Evolutionary conservation across 2,888 invertebrate species (phyloP), one percentile per base, ranked within the genome.

Genomic region (Lathronympha strigana): DNA sequence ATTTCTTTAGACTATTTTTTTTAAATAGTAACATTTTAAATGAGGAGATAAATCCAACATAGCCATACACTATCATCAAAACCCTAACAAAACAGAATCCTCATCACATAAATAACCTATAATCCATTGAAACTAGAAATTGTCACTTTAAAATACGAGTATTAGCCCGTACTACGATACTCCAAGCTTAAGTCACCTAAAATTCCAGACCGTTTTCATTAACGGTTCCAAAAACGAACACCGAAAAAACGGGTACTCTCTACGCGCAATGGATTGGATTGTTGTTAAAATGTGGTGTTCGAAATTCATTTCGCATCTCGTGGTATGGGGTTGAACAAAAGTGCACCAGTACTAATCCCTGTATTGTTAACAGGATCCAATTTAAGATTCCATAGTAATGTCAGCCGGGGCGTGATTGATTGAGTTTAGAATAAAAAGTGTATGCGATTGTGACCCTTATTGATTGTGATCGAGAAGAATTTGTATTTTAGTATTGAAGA

Each of bases 291-390:
- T 23, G 69, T 40, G 66, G 50, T 17, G 4, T 45, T 64, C 38
- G 66, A 68, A 67, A 69, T 64, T 61, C 17, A 68, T 51, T 17
- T 49, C 36, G 62, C 68, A 63, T 69, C 68, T 68, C 31, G 63
- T 71, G 68, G 81, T 85, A 81, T 80, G 74, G 69, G 72, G 76
- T 68, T 74, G 70, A 77, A 88, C 87, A 87, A 88, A 83, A 82
- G 83, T 82, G 79, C 77, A 72, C 74, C 73, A 80, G 72, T 71
- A 79, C 81, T 90, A 91, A 91, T 88, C 91, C 90, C 68, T 74
- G 84, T 82, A 91, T 91, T 91, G 91, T 91, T 84, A 85, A 84
- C 84, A 80, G 79, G 86, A 90, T 90, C 87, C 90, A 91, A 91
- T 90, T 91, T 91, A 86, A 90, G 90, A 89, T 84, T 87, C 86